These are phyloP conservation scores for Zoanthus solanderi DNA, from an alignment of 92 coral and sea anemone species.

Conservation along the genomic window DNA sequence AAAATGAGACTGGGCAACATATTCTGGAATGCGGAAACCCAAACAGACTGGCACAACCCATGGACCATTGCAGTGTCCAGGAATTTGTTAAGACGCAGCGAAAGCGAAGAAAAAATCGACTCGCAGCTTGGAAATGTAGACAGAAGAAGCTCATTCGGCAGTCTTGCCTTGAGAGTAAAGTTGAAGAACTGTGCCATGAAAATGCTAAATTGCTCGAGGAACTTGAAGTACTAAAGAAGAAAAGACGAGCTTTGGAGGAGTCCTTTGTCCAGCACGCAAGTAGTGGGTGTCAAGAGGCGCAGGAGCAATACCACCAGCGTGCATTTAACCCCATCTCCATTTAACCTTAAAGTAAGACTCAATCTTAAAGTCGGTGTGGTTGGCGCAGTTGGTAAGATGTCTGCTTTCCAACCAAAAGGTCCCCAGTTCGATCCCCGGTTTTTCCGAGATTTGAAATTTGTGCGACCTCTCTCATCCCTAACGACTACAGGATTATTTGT, in stretches of 20 bases:
- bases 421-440: too few relatives aligned
- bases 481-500: too few relatives aligned
- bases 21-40: neutral
- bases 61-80: conserved; percentile 41
- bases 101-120: conserved; percentile 62
- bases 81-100: conserved; percentile 64
- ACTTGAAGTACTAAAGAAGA: conserved; percentile 58
- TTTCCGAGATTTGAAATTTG: too few relatives aligned
- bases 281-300: conserved; percentile 69
- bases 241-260: conserved; percentile 62
- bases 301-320: conserved; percentile 57
- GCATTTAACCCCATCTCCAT: conserved; percentile 31
- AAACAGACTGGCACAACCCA: neutral
- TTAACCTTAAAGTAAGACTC: neutral
- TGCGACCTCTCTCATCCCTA: too few relatives aligned
- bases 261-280: conserved; percentile 67
- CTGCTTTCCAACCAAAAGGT: too few relatives aligned
- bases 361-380: too few relatives aligned
- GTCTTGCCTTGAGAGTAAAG: conserved; percentile 63
- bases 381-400: too few relatives aligned
- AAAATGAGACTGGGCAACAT: conserved; percentile 33
- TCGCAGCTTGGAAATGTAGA: conserved; percentile 79
- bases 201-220: conserved; percentile 72
- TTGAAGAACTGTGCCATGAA: conserved; percentile 68
- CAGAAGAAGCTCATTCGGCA: conserved; percentile 73